phyloP scores from a whole-genome alignment of 2,113 vertebrate genomes.

The Callospermophilus lateralis region DNA sequence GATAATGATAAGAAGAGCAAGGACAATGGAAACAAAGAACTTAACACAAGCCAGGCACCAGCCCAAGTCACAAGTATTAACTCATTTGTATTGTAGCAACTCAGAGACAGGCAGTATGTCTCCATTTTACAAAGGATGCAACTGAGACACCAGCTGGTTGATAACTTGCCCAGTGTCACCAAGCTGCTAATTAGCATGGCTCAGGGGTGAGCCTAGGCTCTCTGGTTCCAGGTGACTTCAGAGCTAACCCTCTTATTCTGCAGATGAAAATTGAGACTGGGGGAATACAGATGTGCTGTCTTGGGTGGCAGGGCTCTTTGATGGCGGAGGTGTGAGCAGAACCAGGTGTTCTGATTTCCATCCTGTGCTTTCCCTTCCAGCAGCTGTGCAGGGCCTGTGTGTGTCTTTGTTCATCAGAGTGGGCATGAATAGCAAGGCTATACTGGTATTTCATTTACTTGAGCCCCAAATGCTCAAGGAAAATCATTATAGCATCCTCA shows the following conservation, averaged over 20 bases:
- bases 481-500: not conserved
- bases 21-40: not conserved
- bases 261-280: not conserved
- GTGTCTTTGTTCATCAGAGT: not conserved
- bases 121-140: not conserved
- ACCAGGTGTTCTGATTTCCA: not conserved
- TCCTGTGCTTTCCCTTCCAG: accelerated
- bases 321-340: not conserved
- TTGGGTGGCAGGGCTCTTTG: not conserved
- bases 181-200: not conserved
- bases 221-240: not conserved
- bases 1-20: accelerated
- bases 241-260: not conserved
- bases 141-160: not conserved
- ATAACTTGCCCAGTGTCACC: not conserved
- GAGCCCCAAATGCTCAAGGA: not conserved
- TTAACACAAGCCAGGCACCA: not conserved
- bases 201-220: not conserved
- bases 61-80: not conserved
- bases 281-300: not conserved
- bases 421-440: not conserved
- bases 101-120: not conserved
- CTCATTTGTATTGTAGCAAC: not conserved
- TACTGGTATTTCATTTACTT: not conserved
- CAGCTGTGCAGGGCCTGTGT: accelerated